Percentiles rank a stretch among this genome's conserved stretches.
These are phyloP conservation scores for Astreopora myriophthalma DNA, from an alignment of 64 coral and sea anemone species.

Conservation along the genomic window DNA sequence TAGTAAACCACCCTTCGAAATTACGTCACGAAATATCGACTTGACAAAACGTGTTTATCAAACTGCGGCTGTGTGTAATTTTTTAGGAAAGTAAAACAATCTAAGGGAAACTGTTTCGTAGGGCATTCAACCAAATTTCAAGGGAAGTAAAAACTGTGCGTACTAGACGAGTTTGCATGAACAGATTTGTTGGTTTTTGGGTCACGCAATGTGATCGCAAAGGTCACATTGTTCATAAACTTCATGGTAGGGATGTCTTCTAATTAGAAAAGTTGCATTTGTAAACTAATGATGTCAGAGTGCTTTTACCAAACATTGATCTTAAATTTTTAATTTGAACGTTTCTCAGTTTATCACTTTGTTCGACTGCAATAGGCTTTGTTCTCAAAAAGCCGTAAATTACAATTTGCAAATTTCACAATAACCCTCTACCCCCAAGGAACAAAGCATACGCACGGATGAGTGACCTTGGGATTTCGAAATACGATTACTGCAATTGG, in stretches of 20 bases:
- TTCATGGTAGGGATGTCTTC: neutral
- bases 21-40: neutral
- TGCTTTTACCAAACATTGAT: neutral
- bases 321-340: neutral
- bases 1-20: too few species aligned
- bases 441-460: neutral
- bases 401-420: neutral
- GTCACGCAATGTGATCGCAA: neutral
- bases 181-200: neutral
- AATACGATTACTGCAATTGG: constrained; percentile 6
- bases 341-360: neutral
- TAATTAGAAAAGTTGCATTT: neutral
- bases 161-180: neutral
- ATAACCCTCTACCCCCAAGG: neutral
- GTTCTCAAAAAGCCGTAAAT: neutral
- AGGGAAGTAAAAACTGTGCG: neutral
- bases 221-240: neutral
- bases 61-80: neutral
- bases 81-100: neutral
- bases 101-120: neutral
- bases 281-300: neutral
- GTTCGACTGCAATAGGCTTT: neutral
- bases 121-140: neutral
- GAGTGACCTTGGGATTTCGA: neutral
- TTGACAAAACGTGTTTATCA: neutral